Conservation (phyloP, 92 coral and sea anemone genomes). For the Pocillopora grandis region DNA sequence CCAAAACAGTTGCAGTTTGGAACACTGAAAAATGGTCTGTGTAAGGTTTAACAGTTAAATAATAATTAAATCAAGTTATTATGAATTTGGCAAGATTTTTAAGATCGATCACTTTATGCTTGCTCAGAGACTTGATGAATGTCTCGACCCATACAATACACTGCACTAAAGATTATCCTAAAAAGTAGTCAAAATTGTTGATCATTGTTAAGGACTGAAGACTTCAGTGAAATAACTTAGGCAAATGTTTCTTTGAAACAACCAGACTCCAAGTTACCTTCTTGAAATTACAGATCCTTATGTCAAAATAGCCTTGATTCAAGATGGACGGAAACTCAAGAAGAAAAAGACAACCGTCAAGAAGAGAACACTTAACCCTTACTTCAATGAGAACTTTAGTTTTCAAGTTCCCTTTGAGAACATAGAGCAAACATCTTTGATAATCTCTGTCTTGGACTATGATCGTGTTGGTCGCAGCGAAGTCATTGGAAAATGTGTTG, state of each 20-base stretch:
- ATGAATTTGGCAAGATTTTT: too few relatives aligned
- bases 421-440: slow-evolving; percentile 87
- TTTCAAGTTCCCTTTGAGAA: slow-evolving; percentile 95
- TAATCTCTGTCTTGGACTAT: slow-evolving; percentile 88
- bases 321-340: slow-evolving; percentile 92
- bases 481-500: slow-evolving; percentile 95
- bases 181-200: too few relatives aligned
- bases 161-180: too few relatives aligned
- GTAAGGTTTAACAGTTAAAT: too few relatives aligned
- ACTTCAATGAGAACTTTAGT: slow-evolving; percentile 90
- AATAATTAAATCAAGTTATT: too few relatives aligned
- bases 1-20: too few relatives aligned
- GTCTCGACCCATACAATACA: too few relatives aligned
- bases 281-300: slow-evolving; percentile 77
- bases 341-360: slow-evolving; percentile 97
- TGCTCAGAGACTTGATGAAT: too few relatives aligned
- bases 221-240: too few relatives aligned
- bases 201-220: too few relatives aligned
- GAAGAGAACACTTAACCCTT: slow-evolving; percentile 95
- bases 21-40: not conserved
- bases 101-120: too few relatives aligned
- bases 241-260: not conserved
- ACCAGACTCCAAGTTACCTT: too few relatives aligned
- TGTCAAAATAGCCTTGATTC: slow-evolving; percentile 85
- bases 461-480: slow-evolving; percentile 97